Evolutionary conservation across 2,888 invertebrate genomes (phyloP), one percentile per base, ranked within the genome.

Genomic region (Brachycybe producta): DNA sequence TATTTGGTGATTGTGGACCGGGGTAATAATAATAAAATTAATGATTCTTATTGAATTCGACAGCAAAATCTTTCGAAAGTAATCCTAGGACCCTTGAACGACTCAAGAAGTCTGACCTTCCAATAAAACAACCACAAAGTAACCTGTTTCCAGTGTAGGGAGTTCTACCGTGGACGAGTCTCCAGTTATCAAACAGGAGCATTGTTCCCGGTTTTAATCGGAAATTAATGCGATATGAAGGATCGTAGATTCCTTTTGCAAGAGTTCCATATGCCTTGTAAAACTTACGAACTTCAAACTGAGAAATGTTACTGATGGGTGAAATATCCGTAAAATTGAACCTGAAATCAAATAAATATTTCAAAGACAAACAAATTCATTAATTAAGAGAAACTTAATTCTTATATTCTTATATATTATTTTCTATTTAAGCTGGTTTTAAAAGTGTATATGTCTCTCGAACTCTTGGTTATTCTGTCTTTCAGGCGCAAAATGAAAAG

Each of bases 301-400:
- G 60, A 34, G 69, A 72, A 0, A 73, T 46, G 30, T 77, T 71
- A 2, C 74, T 73, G 62, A 81, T 69, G 1, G 78, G 70, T 0
- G 80, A 74, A 2, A 84, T 75, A 63, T 86, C 85, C 62, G 82
- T 80, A 0, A 79, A 73, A 62, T 85, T 85, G 63, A 77, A 82
- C 58, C 80, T 77, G 28, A 27, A 43, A 43, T 21, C 7, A 19
- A 17, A 8, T 4, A 41, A 26, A 26, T 38, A 56, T n/a, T 5
- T 8, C 7, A 19, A 36, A 27, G 2, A 21, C 5, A 5, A 7
- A 11, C 23, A 21, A 41, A 15, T 41, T 23, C 8, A 21, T 13
- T 3, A 15, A 24, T 3, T 7, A n/a, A n/a, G n/a, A n/a, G n/a
- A n/a, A 39, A 55, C n/a, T 30, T 30, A 11, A 30, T 11, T 11